A percentile compares a stretch with the other conserved stretches of the same genome.
Evolutionary conservation across 2,797 vertebrate species (phyloP).

Genomic region (Myioborus melanocephalus): DNA sequence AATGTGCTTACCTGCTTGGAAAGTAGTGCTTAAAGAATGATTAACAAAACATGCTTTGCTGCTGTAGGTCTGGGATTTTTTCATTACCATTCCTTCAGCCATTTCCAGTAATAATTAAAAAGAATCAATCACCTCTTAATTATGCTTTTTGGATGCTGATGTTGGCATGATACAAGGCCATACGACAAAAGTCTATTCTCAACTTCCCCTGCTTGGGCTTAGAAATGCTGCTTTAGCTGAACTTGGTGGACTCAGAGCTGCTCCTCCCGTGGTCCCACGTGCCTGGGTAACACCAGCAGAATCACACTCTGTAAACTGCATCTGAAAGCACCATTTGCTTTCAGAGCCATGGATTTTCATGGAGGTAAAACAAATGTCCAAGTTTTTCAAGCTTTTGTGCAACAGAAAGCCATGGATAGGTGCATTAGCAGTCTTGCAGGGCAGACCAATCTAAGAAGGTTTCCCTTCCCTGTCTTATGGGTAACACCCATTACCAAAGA

Average conservation of each 20-base stretch:
- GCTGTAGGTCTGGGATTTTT: neutral
- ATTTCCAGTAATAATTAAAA: neutral
- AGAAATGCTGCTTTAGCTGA: neutral
- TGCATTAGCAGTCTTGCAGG: neutral
- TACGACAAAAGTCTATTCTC: neutral
- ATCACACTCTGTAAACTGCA: neutral
- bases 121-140: neutral
- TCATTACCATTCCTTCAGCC: neutral
- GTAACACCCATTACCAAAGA: neutral
- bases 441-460: neutral
- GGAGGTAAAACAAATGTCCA: neutral
- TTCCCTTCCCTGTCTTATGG: neutral
- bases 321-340: neutral
- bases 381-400: neutral
- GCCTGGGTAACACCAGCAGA: neutral
- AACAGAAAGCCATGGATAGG: neutral
- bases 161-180: neutral
- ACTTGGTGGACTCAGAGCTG: neutral
- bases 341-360: neutral
- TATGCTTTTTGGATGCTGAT: neutral
- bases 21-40: neutral
- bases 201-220: neutral
- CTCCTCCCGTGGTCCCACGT: neutral
- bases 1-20: neutral
- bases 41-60: neutral